Conservation (phyloP, 2,888 invertebrate genomes). For the Cheilosia variabilis region DNA sequence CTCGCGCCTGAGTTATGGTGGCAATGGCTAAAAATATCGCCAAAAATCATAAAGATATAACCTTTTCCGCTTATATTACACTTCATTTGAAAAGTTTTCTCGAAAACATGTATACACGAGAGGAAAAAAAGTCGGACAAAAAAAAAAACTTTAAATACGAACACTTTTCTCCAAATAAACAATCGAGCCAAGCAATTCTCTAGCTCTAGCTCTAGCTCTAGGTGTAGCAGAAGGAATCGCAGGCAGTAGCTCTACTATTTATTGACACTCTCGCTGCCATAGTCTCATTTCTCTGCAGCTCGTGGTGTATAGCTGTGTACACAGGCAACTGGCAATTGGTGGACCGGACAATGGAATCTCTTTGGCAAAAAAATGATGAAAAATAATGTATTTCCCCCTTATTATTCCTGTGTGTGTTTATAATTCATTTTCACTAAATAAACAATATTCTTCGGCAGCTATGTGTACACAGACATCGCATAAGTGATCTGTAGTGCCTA, state of each 20-base stretch:
- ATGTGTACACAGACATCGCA: slow-evolving; percentile 55
- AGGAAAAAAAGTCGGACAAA: slow-evolving; percentile 4
- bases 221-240: not conserved
- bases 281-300: slow-evolving; percentile 5
- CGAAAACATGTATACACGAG: slow-evolving; percentile 40
- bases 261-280: slow-evolving; percentile 43
- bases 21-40: slow-evolving; percentile 66
- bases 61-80: slow-evolving; percentile 33
- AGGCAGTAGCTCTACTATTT: slow-evolving; percentile 19
- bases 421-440: slow-evolving; percentile 71
- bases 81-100: slow-evolving; percentile 43
- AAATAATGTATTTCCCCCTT: slow-evolving; percentile 41
- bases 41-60: slow-evolving; percentile 61
- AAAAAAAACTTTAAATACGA: slow-evolving; percentile 41
- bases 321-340: not conserved
- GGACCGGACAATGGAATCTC: slow-evolving; percentile 64
- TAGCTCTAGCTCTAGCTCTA: slow-evolving; percentile 1
- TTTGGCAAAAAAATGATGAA: slow-evolving; percentile 48
- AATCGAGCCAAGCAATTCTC: slow-evolving; percentile 28
- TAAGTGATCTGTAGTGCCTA: slow-evolving; percentile 60
- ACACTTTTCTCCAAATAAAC: slow-evolving; percentile 67
- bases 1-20: slow-evolving; percentile 57
- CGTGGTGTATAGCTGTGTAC: not conserved
- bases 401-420: slow-evolving; percentile 66
- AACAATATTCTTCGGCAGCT: slow-evolving; percentile 49